Conservation (phyloP, 37 sponge, comb jelly and placozoan genomes). For the Ianthella basta region DNA sequence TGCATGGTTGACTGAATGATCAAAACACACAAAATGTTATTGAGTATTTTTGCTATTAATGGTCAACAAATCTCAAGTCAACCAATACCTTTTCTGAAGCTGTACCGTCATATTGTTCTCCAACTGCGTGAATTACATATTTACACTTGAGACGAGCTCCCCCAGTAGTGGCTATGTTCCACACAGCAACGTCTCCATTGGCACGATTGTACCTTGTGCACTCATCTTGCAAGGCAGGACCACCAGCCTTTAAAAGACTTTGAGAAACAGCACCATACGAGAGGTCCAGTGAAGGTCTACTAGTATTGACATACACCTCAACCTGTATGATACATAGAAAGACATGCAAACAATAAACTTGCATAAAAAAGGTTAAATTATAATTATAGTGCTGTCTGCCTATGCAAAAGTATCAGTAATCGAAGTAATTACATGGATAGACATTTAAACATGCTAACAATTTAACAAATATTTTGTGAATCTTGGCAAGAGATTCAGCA, state of each 20-base stretch:
- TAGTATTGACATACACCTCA: slow-evolving; percentile 11
- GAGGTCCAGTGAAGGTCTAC: not conserved
- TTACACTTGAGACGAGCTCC: not conserved
- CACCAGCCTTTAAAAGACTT: slow-evolving; percentile 15
- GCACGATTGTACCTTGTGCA: not conserved
- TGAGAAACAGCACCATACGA: not conserved
- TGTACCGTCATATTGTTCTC: not conserved
- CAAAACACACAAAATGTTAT: too few species aligned
- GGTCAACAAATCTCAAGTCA: too few species aligned
- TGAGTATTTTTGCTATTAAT: too few species aligned
- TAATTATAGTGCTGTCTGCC: not conserved
- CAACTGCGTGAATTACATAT: slow-evolving; percentile 5
- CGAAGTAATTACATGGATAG: too few species aligned
- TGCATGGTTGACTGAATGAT: too few species aligned
- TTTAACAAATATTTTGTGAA: too few species aligned
- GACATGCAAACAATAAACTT: not conserved
- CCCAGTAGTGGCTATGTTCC: not conserved
- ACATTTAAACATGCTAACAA: too few species aligned
- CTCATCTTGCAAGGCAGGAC: not conserved
- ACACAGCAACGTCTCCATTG: slow-evolving; percentile 10
- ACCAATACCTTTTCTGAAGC: not conserved
- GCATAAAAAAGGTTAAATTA: not conserved
- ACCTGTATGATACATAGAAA: slow-evolving; percentile 20
- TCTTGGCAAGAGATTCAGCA: too few species aligned
- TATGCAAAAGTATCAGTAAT: too few species aligned